phyloP scores from a whole-genome alignment of 2,113 vertebrate species.

The Leucopsar rothschildi region DNA sequence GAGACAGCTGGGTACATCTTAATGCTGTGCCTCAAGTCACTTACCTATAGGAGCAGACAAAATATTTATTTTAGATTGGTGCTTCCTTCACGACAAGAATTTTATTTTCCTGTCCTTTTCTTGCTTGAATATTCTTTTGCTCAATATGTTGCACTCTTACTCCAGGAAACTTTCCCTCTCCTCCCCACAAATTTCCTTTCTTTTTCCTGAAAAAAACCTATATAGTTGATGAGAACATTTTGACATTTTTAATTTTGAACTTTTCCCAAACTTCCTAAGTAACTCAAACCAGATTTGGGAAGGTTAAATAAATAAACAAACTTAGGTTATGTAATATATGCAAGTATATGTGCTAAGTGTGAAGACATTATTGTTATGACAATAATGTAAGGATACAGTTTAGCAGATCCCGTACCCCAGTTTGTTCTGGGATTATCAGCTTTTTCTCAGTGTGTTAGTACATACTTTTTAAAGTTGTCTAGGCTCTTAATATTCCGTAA shows the following conservation, averaged over 20 bases:
- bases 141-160: neutral
- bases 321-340: neutral
- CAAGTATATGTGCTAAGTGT: neutral
- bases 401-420: neutral
- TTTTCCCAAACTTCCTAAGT: neutral
- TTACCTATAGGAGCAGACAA: neutral
- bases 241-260: neutral
- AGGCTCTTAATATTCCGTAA: neutral
- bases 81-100: neutral
- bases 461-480: neutral
- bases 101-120: neutral
- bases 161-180: neutral
- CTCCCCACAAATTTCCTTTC: accelerated
- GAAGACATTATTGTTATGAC: neutral
- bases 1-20: neutral
- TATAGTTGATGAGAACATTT: neutral
- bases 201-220: neutral
- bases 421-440: neutral
- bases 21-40: neutral
- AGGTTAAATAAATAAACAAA: neutral
- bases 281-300: neutral
- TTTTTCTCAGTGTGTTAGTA: neutral
- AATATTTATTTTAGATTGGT: neutral
- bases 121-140: neutral
- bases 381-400: neutral